Conservation (phyloP, 2,888 invertebrate genomes). For the Cheilosia scutellata region DNA sequence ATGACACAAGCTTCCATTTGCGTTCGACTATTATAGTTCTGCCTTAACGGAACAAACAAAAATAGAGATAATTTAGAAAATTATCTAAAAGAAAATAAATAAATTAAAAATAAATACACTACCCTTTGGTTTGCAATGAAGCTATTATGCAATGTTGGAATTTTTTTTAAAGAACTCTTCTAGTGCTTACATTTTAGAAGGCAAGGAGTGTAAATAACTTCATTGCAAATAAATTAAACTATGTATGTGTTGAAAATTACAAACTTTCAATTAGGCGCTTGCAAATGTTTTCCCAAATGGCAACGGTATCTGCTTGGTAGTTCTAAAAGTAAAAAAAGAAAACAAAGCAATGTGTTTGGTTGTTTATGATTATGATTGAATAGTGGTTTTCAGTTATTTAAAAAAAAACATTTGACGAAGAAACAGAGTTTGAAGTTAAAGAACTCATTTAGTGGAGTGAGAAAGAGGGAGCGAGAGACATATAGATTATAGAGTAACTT, state of each 20-base stretch:
- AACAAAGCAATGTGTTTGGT: slow-evolving; percentile 51
- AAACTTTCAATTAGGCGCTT: slow-evolving; percentile 75
- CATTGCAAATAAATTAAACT: slow-evolving; percentile 23
- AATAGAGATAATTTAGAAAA: slow-evolving; percentile 20
- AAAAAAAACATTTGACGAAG: neutral
- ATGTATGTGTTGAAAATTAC: neutral
- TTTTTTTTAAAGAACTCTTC: neutral
- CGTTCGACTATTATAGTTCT: too few relatives aligned
- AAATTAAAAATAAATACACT: slow-evolving; percentile 23
- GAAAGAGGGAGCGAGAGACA: too few relatives aligned
- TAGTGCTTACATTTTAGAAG: neutral
- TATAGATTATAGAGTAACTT: too few relatives aligned
- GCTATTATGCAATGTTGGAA: neutral
- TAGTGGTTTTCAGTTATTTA: neutral
- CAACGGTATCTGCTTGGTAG: slow-evolving; percentile 78
- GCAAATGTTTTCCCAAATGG: slow-evolving; percentile 80
- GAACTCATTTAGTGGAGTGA: too few relatives aligned
- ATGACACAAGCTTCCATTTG: too few relatives aligned
- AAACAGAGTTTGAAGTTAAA: neutral
- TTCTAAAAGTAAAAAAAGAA: slow-evolving; percentile 77
- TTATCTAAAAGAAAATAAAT: slow-evolving; percentile 20
- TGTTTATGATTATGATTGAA: neutral
- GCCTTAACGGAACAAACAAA: neutral
- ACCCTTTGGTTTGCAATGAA: slow-evolving; percentile 38
- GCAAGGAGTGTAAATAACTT: neutral